These are phyloP conservation scores for Peromyscus attwateri DNA, from an alignment of 2,797 vertebrate genomes.

Conservation along the genomic window DNA sequence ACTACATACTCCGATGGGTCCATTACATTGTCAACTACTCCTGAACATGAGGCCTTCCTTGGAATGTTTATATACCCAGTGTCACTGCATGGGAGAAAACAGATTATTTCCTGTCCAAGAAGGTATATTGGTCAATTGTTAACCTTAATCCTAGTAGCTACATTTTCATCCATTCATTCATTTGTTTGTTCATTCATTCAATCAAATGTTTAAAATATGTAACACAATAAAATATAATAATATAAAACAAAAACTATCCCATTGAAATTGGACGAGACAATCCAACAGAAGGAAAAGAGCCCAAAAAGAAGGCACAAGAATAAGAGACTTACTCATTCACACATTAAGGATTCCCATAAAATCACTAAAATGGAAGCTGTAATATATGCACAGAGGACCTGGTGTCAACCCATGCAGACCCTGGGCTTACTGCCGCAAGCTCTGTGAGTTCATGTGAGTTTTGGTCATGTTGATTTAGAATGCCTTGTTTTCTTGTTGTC, in stretches of 20 bases:
- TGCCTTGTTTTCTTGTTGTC: neutral
- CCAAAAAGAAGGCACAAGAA: neutral
- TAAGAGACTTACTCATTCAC: neutral
- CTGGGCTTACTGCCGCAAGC: neutral
- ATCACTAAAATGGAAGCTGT: neutral
- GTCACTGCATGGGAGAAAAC: neutral
- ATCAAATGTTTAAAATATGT: neutral
- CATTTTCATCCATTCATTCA: neutral
- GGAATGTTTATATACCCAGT: too few relatives aligned
- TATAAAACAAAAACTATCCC: neutral
- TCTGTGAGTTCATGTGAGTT: neutral
- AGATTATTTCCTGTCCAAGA: neutral
- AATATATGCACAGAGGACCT: too few relatives aligned
- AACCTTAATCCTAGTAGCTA: too few relatives aligned
- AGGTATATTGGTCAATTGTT: neutral
- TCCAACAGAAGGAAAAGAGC: neutral
- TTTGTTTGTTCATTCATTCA: too few relatives aligned
- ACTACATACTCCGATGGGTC: accelerated
- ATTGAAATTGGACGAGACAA: neutral
- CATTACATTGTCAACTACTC: accelerated
- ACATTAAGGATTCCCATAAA: neutral
- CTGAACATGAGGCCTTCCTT: neutral
- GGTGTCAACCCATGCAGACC: accelerated
- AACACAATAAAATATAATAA: neutral
- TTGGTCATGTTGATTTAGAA: neutral